Evolutionary conservation across 2,113 vertebrate species (phyloP), one percentile per base, ranked within the genome.

Genomic region (Tonatia bakeri): DNA sequence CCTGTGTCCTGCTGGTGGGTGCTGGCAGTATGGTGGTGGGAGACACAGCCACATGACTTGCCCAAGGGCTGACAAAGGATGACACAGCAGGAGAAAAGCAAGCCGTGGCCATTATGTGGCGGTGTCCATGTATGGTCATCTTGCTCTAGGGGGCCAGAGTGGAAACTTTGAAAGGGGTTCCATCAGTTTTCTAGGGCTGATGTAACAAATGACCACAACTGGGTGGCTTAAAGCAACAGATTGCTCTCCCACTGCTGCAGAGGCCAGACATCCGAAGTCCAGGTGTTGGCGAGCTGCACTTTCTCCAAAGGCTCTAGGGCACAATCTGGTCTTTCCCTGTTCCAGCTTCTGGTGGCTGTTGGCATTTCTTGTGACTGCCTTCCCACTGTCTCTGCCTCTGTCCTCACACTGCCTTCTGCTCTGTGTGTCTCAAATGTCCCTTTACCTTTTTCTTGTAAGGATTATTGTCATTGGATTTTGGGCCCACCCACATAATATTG

Each of bases 101-200:
- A 80, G 50, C 36, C 4, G 13, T n/a, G 54, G 67, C 8, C 10
- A 31, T 59, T 31, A 2, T 31, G 4, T 16, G 26, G 72, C 8
- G 13, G 5, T 20, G 59, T 40, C 40, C 45, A 2, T 13, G 28
- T 91, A 43, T 75, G 43, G 5, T 45, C 75, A 56, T 20, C 19
- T 43, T 47, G 19, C 43, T 31, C 26, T 9, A 4, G 0, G 47
- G 61, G 64, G 24, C 24, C 40, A 70, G 40, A 76, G 52, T 45
- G 64, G 94, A 87, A 92, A 87, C 90, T 92, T 76, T 56, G 75
- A 81, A 94, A 87, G 76, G 50, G 20, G 1, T 14, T 91, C 77
- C 59, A 0, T 92, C 73, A 47, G 87, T 91, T 92, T 92, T 38
- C 59, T 54, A 15, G 81, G 59, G 56, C 43, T 86, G 72, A 82